Evolutionary conservation across 2,113 vertebrate species (phyloP).

Genomic region (Brienomyrus brachyistius): DNA sequence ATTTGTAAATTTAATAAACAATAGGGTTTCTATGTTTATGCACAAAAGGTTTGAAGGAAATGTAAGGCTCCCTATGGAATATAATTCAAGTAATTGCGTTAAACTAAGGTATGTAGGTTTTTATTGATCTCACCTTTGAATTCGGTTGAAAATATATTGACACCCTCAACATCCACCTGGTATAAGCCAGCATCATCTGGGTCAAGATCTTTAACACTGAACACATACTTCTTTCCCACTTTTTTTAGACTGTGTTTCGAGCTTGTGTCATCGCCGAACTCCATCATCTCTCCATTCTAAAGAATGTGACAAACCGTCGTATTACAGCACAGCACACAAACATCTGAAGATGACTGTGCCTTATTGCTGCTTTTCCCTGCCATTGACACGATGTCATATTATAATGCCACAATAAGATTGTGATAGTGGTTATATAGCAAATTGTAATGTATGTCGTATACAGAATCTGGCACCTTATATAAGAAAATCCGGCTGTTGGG

Average conservation of each 20-base stretch:
- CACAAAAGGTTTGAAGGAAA: neutral
- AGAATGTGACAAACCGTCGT: neutral
- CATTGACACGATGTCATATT: neutral
- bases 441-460: neutral
- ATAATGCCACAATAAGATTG: neutral
- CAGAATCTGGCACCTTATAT: conserved; percentile 67
- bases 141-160: conserved; percentile 77
- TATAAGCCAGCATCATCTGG: conserved; percentile 78
- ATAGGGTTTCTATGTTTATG: neutral
- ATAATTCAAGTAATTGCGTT: neutral
- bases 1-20: neutral
- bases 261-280: conserved; percentile 48
- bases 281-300: conserved; percentile 73
- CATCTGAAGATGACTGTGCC: neutral
- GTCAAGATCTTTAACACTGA: conserved; percentile 65
- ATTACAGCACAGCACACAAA: neutral
- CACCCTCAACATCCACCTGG: conserved; percentile 71
- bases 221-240: conserved; percentile 70
- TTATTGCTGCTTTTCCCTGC: neutral
- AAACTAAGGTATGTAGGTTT: neutral
- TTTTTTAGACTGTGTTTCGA: conserved; percentile 63
- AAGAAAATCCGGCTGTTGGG: conserved; percentile 67
- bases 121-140: conserved; percentile 55
- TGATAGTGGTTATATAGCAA: too few species aligned
- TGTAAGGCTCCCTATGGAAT: neutral